Base-by-base conservation (phyloP, 2,888 invertebrate genomes). In the Aplocera efformata region DNA sequence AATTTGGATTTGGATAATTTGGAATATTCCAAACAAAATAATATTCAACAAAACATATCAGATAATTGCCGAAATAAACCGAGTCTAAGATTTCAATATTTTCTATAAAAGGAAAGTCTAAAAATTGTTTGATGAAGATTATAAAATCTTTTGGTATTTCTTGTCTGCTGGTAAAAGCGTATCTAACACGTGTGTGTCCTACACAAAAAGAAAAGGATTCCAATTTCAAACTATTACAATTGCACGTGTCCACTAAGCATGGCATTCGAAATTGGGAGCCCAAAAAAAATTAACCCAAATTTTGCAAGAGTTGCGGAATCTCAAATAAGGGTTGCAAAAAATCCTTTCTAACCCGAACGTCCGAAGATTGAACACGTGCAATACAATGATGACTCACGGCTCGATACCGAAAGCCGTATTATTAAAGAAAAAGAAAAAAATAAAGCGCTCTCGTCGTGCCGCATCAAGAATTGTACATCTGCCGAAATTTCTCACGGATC, bases 401-500 rank as follows among this genome's bases (percentile, higher is more conserved):
- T 69, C 68, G 77, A 75, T 76, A 77, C 65, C 73, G 67, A 67
- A 72, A 78, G 69, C 58, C 71, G 73, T 83, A 83, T 83, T 86
- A 86, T 84, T 79, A 83, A 63, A 68, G 58, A 63, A 63, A 67
- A 63, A 33, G 63, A 72, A 70, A 81, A 83, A 80, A 83, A 80
- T 80, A 78, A 83, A 83, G 79, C 80, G 83, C 68, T 81, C 79
- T 79, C 80, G 79, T 77, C 78, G 80, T 71, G 73, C 76, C 73
- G 77, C 78, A 78, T 80, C 81, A 82, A 85, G 83, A 85, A 86
- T 85, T 86, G 86, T 84, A 86, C 88, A 88, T 88, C 88, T 88
- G 88, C 88, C 88, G 81, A 86, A 88, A 88, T 73, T 88, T 88
- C 88, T 88, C 88, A 88, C 88, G 88, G 81, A 69, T 79, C 75